A percentile compares a stretch with the other conserved stretches of the same genome.
phyloP scores from a whole-genome alignment of 1,140 invertebrate genomes.

The Gyrodactylus salaris region DNA sequence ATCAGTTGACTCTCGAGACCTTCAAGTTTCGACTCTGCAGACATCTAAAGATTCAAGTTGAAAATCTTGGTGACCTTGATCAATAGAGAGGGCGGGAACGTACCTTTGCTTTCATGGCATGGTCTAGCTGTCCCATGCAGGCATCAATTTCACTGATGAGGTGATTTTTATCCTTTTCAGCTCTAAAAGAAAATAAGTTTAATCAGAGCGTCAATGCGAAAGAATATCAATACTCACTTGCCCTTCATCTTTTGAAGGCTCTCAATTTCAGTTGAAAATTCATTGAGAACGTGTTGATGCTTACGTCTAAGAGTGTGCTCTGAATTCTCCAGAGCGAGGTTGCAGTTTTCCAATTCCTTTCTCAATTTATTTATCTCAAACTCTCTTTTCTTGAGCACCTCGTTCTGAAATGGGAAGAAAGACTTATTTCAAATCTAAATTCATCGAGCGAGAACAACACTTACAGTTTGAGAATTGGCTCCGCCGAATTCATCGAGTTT shows the following conservation, averaged over 20 bases:
- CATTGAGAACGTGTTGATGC: constrained; percentile 17
- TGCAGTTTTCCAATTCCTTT: constrained; percentile 17
- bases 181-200: constrained; percentile 10
- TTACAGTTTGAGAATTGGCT: constrained; percentile 14
- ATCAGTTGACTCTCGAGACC: constrained; percentile 14
- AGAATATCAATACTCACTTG: constrained; percentile 14
- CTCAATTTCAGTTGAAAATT: constrained; percentile 18
- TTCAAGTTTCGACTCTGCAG: constrained; percentile 16
- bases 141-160: constrained; percentile 19
- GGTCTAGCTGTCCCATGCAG: constrained; percentile 14
- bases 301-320: constrained; percentile 16
- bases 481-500: constrained; percentile 16
- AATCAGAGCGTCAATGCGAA: not conserved
- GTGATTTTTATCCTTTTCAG: constrained; percentile 18
- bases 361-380: constrained; percentile 16
- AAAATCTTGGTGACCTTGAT: not conserved
- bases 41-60: no score
- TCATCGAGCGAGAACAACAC: not conserved
- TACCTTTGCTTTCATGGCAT: constrained; percentile 15
- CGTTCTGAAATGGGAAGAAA: constrained; percentile 12
- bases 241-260: constrained; percentile 15
- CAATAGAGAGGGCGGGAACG: not conserved
- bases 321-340: constrained; percentile 14
- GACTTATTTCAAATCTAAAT: no score
- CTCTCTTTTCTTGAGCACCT: constrained; percentile 16